Conservation (phyloP, 1,140 invertebrate species). For the Polyergus mexicanus region DNA sequence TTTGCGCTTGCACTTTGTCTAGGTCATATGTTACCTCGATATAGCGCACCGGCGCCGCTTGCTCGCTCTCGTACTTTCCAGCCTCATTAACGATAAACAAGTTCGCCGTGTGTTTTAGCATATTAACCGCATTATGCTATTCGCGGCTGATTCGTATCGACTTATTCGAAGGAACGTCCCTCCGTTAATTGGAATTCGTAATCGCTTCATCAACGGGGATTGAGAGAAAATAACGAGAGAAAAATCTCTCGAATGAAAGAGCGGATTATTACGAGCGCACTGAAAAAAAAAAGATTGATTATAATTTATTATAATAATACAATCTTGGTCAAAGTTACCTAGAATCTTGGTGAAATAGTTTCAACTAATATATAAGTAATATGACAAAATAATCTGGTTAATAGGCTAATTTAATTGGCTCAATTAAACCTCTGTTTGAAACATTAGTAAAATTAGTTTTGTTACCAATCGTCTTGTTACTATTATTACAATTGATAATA, state of each 20-base stretch:
- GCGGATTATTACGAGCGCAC: neutral
- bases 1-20: slow-evolving; percentile 32
- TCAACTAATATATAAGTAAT: too few species aligned
- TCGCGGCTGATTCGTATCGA: slow-evolving; percentile 41
- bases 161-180: slow-evolving; percentile 14
- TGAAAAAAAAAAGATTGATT: too few species aligned
- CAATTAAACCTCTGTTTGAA: too few species aligned
- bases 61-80: slow-evolving; percentile 40
- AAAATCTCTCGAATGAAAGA: slow-evolving; percentile 54
- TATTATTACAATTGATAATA: too few species aligned
- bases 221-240: slow-evolving; percentile 10
- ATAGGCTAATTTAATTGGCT: too few species aligned
- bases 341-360: too few species aligned
- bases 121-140: slow-evolving; percentile 41
- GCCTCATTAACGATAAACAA: slow-evolving; percentile 58
- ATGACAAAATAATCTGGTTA: too few species aligned
- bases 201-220: neutral
- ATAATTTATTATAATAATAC: too few species aligned
- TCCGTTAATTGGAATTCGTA: slow-evolving; percentile 23
- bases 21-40: slow-evolving; percentile 31
- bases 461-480: too few species aligned
- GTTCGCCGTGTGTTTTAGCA: slow-evolving; percentile 53
- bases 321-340: too few species aligned
- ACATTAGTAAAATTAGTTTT: too few species aligned
- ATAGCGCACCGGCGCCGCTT: neutral